Base-by-base conservation (phyloP, 2,113 vertebrate species). In the Aspidoscelis tigris region DNA sequence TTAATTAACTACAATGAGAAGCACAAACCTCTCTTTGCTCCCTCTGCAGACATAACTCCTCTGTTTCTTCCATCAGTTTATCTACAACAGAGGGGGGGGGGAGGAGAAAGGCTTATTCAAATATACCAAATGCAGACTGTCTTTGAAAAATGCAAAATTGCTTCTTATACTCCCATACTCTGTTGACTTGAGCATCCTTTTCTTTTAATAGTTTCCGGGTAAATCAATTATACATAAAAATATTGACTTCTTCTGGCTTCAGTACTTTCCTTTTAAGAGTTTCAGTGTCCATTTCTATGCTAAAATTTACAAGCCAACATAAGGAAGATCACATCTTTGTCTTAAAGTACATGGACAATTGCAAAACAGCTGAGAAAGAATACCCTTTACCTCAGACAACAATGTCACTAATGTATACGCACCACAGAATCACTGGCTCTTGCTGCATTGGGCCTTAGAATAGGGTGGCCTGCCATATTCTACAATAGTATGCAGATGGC, bases 51-150 rank as follows among this genome's bases (percentile, higher is more conserved):
- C 97, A 98, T 2, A 99, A 95, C 88, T 99, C 99, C 88, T 99
- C 99, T 0, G 98, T 98, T 94, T 99, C 99, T 76, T 99, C 98
- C 98, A 99, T 99, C 88, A 99, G 95, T 91, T 99, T 99, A 94
- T 99, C 99, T 99, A 95, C 72, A 95, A 91, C 33, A 33, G 33
- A 86, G 91, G 33, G 92, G 71, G 81, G 26, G 14, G 6, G 41
- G 39, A 65, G 78, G 44, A 65, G 78, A 88, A 80, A 39, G 64
- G 0, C 81, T 65, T 9, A 73, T 20, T 64, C 83, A 86, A 58
- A 50, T 74, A 21, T 2, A 24, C 2, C 16, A 81, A 83, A 84
- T 64, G 53, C n/a, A 66, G 58, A 41, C 24, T 71, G 73, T 43
- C 33, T 16, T 76, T 88, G 39, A 70, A 88, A 79, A 87, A 80